A percentile compares a stretch with the other conserved stretches of the same genome.
Evolutionary conservation across 2,113 vertebrate genomes (phyloP).

Genomic region (Oreochromis tanganicae): DNA sequence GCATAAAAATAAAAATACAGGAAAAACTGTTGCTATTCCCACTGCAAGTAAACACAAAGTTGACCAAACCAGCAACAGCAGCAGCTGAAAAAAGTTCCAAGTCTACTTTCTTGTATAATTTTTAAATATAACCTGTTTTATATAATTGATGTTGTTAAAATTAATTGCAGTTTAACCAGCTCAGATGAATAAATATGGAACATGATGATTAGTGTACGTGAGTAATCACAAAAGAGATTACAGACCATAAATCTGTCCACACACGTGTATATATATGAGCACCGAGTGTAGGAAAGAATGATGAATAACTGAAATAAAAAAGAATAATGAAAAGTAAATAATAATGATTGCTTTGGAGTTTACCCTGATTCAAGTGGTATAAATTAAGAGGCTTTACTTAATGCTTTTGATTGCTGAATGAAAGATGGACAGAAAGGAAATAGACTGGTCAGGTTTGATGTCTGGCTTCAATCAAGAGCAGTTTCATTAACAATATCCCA

Average conservation of each 20-base stretch:
- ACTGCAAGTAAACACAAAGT: neutral
- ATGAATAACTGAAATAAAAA: neutral
- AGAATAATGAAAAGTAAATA: neutral
- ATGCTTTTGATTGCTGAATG: neutral
- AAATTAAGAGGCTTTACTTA: neutral
- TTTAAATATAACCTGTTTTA: neutral
- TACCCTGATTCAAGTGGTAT: neutral
- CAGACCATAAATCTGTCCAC: neutral
- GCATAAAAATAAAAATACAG: neutral
- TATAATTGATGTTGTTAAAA: neutral
- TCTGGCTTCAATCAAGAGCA: neutral
- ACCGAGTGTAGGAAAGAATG: neutral
- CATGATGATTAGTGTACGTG: neutral
- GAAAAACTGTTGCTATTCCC: neutral
- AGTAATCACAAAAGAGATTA: neutral
- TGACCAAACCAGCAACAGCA: neutral
- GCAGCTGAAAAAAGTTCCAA: neutral
- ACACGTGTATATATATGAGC: neutral
- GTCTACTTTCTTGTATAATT: neutral
- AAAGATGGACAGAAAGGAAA: neutral
- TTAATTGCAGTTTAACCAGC: neutral
- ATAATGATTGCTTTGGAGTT: neutral
- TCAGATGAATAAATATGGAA: neutral
- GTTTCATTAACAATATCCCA: too few relatives aligned
- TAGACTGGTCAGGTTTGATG: neutral